phyloP scores from a whole-genome alignment of 1,140 invertebrate genomes.

The Papilio xuthus region DNA sequence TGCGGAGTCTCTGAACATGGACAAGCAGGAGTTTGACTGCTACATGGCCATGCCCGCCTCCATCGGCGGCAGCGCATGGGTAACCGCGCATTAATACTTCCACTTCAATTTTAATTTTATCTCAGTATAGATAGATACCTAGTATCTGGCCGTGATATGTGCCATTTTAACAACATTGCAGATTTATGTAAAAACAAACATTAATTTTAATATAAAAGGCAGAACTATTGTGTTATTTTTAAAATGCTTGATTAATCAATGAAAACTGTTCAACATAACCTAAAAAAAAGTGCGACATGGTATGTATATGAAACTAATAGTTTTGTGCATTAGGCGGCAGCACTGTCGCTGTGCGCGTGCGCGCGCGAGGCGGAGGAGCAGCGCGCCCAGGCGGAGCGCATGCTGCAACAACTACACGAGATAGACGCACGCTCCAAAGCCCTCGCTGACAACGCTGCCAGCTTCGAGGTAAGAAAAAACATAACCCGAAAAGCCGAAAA shows the following conservation, averaged over 20 bases:
- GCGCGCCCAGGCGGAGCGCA: conserved; percentile 41
- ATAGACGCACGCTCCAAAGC: conserved; percentile 43
- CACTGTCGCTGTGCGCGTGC: conserved; percentile 74
- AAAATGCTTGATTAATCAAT: too few species aligned
- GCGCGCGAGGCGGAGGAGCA: conserved; percentile 73
- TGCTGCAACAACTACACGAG: conserved; percentile 43
- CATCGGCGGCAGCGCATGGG: conserved; percentile 87
- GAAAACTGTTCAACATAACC: too few species aligned
- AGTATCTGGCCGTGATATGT: too few species aligned
- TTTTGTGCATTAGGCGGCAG: conserved; percentile 62
- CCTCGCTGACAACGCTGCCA: conserved; percentile 78
- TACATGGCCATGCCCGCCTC: conserved; percentile 88
- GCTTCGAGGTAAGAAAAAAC: conserved; percentile 82
- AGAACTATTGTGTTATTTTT: too few species aligned
- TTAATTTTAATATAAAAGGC: too few species aligned
- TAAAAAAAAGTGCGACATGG: neutral
- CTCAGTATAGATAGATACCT: too few species aligned
- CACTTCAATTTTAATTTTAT: too few species aligned
- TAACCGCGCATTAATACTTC: too few species aligned
- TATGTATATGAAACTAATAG: too few species aligned
- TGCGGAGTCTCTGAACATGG: conserved; percentile 96
- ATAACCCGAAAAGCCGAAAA: neutral
- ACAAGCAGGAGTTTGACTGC: conserved; percentile 94
- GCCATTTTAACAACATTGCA: too few species aligned
- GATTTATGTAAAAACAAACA: too few species aligned